Base-by-base conservation (phyloP, 30 jellyfish, hydroid and myxozoan genomes). In the Hydra vulgaris region DNA sequence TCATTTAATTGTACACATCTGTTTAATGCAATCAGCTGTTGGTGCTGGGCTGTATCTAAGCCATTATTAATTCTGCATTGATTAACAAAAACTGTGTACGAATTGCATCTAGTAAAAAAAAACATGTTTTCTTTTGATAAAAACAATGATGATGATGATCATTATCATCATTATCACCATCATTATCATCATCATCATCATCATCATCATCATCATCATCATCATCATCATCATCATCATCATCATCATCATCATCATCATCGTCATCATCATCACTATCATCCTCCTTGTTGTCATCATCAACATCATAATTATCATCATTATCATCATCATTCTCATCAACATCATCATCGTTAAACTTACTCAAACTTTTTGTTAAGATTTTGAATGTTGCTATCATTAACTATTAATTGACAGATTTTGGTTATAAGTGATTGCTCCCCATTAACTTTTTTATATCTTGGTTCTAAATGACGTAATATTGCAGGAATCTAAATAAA, bases 321-420 rank as follows among this genome's bases (percentile, higher is more conserved):
- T n/a, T n/a, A n/a, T n/a, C n/a, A n/a, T n/a, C n/a, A n/a, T n/a
- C n/a, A n/a, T n/a, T n/a, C n/a, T n/a, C n/a, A n/a, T n/a, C n/a
- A n/a, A n/a, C n/a, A n/a, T n/a, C n/a, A n/a, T n/a, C n/a, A n/a
- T n/a, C n/a, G n/a, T n/a, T n/a, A n/a, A 7, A 21, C 70, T 54
- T 26, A 88, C 96, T 88, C 84, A 76, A 88, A 79, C 23, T 79
- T 70, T 22, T 72, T 81, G 26, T 88, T 93, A 40, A 88, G 81
- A 72, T 88, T 94, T 73, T 88, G 85, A n/a, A 79, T 81, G 0
- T 69, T 77, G 26, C 70, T 81, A 83, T 83, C 66, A 52, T 67
- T 24, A 18, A 86, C 88, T 66, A 89, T 78, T 52, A 83, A 95
- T 74, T 80, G 85, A 61, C 90, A 84, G 17, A 91, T 88, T 4